These are phyloP conservation scores for Agriotes lineatus DNA, from an alignment of 2,888 invertebrate species.

Conservation along the genomic window DNA sequence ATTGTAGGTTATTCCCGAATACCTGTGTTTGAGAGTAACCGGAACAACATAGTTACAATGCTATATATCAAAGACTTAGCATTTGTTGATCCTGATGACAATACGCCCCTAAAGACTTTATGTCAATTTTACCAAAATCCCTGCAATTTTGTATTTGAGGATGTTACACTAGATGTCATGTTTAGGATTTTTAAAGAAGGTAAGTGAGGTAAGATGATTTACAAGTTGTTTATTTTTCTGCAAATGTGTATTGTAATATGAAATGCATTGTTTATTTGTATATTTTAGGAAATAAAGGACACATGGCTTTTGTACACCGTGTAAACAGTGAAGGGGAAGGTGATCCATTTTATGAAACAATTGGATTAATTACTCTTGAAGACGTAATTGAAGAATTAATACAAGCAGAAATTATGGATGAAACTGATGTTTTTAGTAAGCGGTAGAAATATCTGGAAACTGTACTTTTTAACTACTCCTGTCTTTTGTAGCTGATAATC, in stretches of 20 bases:
- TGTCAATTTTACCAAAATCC: conserved; percentile 98
- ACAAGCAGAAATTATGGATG: conserved; percentile 97
- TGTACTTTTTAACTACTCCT: conserved; percentile 27
- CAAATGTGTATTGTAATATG: no score
- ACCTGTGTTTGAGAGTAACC: conserved; percentile 89
- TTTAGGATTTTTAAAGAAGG: conserved; percentile 98
- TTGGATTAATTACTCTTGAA: conserved; percentile 95
- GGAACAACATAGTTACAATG: conserved; percentile 91
- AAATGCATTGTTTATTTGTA: no score
- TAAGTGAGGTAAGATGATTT: conserved; percentile 56
- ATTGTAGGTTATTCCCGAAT: conserved; percentile 90
- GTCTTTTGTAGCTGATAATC: conserved; percentile 83
- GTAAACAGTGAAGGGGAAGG: conserved; percentile 93
- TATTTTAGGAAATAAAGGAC: conserved; percentile 79
- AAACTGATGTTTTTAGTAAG: conserved; percentile 95
- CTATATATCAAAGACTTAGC: conserved; percentile 98
- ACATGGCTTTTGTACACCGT: conserved; percentile 96
- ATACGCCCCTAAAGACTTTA: conserved; percentile 91
- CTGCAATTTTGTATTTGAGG: conserved; percentile 96
- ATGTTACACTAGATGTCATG: conserved; percentile 94
- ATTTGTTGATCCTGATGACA: conserved; percentile 98
- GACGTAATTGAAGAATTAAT: conserved; percentile 99
- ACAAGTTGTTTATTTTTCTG: background rate
- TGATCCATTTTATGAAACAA: conserved; percentile 94
- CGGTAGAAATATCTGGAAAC: conserved; percentile 52